A percentile compares a stretch with the other conserved stretches of the same genome.
These are phyloP conservation scores for Dicrostonyx torquatus DNA, from an alignment of 2,797 vertebrate species.

Conservation along the genomic window DNA sequence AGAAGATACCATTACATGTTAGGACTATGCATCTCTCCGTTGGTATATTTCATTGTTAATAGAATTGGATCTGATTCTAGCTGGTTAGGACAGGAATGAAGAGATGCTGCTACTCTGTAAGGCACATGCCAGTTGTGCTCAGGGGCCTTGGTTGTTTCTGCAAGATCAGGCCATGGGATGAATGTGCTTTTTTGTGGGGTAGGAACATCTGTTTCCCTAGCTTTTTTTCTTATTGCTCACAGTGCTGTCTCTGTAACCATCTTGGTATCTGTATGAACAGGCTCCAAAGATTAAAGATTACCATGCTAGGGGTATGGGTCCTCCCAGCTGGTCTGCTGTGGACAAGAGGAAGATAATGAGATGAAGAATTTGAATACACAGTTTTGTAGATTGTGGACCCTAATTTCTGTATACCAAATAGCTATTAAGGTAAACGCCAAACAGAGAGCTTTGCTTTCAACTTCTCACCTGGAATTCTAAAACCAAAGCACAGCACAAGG, in stretches of 20 bases:
- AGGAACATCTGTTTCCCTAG: neutral
- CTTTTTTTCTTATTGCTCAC: neutral
- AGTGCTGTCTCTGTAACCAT: neutral
- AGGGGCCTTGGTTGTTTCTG: neutral
- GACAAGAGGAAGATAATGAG: neutral
- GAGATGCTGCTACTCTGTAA: too few species aligned
- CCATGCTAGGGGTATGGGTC: neutral
- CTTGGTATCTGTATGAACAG: neutral
- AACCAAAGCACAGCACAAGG: neutral
- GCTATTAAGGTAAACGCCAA: neutral
- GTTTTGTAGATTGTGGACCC: constrained; percentile 2
- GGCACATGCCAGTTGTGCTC: neutral
- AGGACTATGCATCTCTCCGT: neutral
- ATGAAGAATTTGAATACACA: neutral
- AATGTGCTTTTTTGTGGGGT: neutral
- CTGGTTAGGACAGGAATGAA: neutral
- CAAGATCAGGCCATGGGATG: neutral
- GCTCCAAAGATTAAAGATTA: neutral
- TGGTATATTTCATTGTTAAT: neutral
- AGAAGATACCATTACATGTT: neutral
- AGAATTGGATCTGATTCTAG: neutral
- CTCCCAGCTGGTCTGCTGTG: neutral
- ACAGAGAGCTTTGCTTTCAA: neutral
- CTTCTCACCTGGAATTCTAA: neutral
- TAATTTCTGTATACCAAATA: neutral